Evolutionary conservation across 2,797 vertebrate species (phyloP).

Genomic region (Pipistrellus kuhlii): DNA sequence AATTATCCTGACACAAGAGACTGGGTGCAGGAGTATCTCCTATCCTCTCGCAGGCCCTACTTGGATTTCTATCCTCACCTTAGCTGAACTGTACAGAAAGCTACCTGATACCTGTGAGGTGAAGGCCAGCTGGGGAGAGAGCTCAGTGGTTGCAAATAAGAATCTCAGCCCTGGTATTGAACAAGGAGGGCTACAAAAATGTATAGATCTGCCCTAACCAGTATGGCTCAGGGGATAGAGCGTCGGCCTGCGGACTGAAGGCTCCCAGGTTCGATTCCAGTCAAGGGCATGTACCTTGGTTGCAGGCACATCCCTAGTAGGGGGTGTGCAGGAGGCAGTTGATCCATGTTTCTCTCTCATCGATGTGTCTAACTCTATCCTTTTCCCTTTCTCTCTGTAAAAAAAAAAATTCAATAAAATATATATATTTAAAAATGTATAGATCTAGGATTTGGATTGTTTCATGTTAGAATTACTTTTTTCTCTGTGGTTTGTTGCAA

Average conservation of each 20-base stretch:
- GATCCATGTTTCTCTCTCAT: too few species aligned
- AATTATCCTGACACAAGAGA: constrained; percentile 10
- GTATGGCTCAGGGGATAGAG: too few species aligned
- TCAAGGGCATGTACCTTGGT: too few species aligned
- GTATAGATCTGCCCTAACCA: not conserved
- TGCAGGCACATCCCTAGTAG: too few species aligned
- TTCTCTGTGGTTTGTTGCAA: not conserved
- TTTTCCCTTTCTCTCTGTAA: too few species aligned
- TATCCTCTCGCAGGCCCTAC: not conserved
- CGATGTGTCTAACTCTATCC: too few species aligned
- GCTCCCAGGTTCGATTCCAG: too few species aligned
- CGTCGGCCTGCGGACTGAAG: too few species aligned
- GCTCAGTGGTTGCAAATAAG: not conserved
- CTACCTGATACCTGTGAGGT: not conserved
- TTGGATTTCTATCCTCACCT: constrained; percentile 67
- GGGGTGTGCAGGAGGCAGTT: too few species aligned
- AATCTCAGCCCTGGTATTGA: constrained; percentile 24
- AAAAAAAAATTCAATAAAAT: too few species aligned
- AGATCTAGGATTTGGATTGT: not conserved
- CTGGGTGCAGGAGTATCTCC: not conserved
- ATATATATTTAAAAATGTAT: not conserved
- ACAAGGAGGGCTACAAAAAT: not conserved
- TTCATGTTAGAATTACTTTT: not conserved
- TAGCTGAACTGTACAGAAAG: constrained; percentile 55
- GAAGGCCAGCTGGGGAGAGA: not conserved